A percentile compares a stretch with the other conserved stretches of the same genome.
Evolutionary conservation across 2,797 vertebrate species (phyloP).

Genomic region (Oophaga sylvatica): DNA sequence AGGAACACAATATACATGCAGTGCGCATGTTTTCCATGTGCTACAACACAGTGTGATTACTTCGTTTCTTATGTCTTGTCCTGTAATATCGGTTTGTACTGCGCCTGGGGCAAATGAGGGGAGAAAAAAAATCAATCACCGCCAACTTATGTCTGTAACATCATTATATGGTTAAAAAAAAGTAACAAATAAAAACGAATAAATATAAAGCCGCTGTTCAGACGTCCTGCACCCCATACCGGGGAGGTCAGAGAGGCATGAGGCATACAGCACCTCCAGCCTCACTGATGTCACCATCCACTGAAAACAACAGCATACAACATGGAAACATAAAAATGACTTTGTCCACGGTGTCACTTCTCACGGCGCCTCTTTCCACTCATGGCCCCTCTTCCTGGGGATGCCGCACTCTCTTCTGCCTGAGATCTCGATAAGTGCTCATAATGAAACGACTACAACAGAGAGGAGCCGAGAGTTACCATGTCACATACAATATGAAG

Average conservation of each 20-base stretch:
- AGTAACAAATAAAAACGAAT: not conserved
- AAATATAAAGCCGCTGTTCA: not conserved
- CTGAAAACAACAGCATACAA: not conserved
- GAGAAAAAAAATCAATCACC: not conserved
- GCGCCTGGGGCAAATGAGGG: not conserved
- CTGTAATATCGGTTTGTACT: too few species aligned
- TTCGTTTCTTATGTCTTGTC: too few species aligned
- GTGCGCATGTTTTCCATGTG: too few species aligned
- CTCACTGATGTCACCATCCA: not conserved
- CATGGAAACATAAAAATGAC: not conserved
- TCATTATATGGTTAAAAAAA: not conserved
- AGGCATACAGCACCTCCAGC: not conserved
- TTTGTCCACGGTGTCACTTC: slow-evolving; percentile 17
- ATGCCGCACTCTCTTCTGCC: slow-evolving; percentile 52
- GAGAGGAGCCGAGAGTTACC: not conserved
- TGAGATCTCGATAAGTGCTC: slow-evolving; percentile 77
- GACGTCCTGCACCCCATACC: not conserved
- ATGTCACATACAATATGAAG: not conserved
- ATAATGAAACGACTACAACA: slow-evolving; percentile 78
- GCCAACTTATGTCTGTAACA: not conserved
- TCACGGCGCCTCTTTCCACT: slow-evolving; percentile 59
- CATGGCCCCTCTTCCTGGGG: not conserved
- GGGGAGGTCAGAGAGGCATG: not conserved
- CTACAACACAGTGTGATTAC: too few species aligned
- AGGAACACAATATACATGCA: too few species aligned